These are phyloP conservation scores for Caenorhabditis becei DNA, from an alignment of 2,888 invertebrate species.

Conservation along the genomic window DNA sequence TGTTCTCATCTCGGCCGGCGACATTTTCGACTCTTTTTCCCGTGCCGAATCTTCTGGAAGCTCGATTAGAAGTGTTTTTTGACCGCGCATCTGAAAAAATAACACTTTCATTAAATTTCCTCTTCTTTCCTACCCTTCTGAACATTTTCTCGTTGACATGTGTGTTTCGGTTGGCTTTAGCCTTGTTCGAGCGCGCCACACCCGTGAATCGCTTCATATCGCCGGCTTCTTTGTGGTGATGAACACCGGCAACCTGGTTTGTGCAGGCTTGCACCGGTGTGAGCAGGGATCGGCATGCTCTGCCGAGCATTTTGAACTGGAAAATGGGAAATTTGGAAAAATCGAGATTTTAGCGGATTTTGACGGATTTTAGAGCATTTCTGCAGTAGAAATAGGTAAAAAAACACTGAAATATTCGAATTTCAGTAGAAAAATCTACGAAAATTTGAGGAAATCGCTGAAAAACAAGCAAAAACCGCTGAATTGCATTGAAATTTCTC, in stretches of 20 bases:
- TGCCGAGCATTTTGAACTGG: conserved; percentile 56
- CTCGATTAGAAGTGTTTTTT: conserved; percentile 76
- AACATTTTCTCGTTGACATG: conserved; percentile 79
- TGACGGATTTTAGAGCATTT: not conserved
- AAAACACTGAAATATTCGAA: not conserved
- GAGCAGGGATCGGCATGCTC: conserved; percentile 43
- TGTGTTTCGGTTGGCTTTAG: conserved; percentile 79
- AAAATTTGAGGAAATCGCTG: not conserved
- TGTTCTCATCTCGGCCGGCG: conserved; percentile 72
- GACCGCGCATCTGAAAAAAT: conserved; percentile 76
- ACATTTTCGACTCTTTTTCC: conserved; percentile 65
- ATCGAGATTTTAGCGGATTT: no score
- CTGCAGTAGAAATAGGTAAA: no score
- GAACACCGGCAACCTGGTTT: conserved; percentile 69
- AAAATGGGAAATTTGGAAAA: conserved; percentile 2
- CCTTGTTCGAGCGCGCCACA: conserved; percentile 73
- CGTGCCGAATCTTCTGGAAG: conserved; percentile 76
- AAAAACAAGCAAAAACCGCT: not conserved
- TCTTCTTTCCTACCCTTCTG: conserved; percentile 66
- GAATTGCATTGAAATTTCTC: not conserved
- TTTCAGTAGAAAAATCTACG: not conserved
- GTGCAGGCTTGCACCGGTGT: conserved; percentile 41
- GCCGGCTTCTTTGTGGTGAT: conserved; percentile 78
- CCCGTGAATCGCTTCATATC: conserved; percentile 75
- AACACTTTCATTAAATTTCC: not conserved